phyloP scores from a whole-genome alignment of 2,797 vertebrate genomes.

The Lindbergichthys nudifrons region DNA sequence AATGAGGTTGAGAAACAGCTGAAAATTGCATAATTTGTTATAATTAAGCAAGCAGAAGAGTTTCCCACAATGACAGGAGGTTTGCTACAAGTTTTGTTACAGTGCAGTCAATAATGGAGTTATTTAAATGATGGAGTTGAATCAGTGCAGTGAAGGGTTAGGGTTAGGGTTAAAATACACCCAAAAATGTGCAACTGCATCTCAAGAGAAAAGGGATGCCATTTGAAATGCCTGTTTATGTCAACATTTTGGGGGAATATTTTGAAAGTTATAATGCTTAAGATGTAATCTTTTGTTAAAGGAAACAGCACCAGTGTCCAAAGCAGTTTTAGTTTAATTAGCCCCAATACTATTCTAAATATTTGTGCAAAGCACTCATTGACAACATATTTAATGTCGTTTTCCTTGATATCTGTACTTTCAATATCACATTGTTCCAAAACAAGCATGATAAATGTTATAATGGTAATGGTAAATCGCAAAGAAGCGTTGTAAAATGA shows the following conservation, averaged over 20 bases:
- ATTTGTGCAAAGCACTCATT: not conserved
- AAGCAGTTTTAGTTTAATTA: not conserved
- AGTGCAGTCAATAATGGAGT: not conserved
- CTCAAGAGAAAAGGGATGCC: not conserved
- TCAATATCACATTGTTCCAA: not conserved
- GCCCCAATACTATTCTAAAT: not conserved
- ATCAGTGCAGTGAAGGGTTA: not conserved
- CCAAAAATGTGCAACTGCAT: not conserved
- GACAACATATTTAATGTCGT: not conserved
- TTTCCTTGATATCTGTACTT: not conserved
- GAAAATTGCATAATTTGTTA: constrained; percentile 26
- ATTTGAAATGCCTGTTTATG: not conserved
- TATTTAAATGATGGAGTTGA: constrained; percentile 10
- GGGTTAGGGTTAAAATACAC: no score
- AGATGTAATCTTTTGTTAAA: not conserved
- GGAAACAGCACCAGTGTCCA: no score
- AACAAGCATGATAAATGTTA: not conserved
- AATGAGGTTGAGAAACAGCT: constrained; percentile 17
- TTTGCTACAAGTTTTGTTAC: not conserved
- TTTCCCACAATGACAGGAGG: not conserved
- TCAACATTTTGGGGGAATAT: not conserved
- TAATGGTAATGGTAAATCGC: not conserved
- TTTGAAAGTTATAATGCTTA: not conserved
- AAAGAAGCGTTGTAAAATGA: not conserved
- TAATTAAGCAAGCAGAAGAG: constrained; percentile 24